Conservation (phyloP, 1,140 invertebrate genomes). For the Apis laboriosa region DNA sequence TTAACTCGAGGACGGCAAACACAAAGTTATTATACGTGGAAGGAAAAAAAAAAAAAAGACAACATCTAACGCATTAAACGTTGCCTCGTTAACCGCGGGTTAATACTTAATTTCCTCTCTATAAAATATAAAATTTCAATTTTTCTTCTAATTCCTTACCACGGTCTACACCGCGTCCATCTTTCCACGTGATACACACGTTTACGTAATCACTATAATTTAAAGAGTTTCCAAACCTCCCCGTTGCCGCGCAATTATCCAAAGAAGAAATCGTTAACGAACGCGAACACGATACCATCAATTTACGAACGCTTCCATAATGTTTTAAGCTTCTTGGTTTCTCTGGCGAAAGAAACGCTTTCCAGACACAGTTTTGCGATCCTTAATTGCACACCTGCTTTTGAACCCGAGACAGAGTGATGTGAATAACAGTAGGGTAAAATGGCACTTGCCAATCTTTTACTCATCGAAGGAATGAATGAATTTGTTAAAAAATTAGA, state of each 20-base stretch:
- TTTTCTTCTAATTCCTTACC: neutral
- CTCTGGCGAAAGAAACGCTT: conserved; percentile 2
- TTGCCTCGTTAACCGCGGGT: neutral
- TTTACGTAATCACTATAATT: conserved; percentile 36
- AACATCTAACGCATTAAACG: neutral
- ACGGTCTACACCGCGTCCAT: neutral
- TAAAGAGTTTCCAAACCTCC: conserved; percentile 2
- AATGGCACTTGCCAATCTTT: no score
- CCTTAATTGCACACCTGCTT: no score
- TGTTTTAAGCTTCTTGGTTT: neutral
- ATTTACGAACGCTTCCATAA: neutral
- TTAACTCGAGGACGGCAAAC: neutral
- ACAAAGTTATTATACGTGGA: no score
- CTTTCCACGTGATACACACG: neutral
- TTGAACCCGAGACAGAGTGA: no score
- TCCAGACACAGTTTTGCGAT: neutral
- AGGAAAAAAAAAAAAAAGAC: no score
- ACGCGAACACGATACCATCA: conserved; percentile 9
- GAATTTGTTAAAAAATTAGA: no score
- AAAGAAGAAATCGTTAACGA: conserved; percentile 20
- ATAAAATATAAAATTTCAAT: neutral
- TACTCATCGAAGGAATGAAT: no score
- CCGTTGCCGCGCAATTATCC: conserved; percentile 1
- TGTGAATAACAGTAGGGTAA: no score
- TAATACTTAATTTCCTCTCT: neutral